A percentile compares a stretch with the other conserved stretches of the same genome.
These are phyloP conservation scores for Centruroides sculpturatus DNA, from an alignment of 1,140 invertebrate species.

Conservation along the genomic window DNA sequence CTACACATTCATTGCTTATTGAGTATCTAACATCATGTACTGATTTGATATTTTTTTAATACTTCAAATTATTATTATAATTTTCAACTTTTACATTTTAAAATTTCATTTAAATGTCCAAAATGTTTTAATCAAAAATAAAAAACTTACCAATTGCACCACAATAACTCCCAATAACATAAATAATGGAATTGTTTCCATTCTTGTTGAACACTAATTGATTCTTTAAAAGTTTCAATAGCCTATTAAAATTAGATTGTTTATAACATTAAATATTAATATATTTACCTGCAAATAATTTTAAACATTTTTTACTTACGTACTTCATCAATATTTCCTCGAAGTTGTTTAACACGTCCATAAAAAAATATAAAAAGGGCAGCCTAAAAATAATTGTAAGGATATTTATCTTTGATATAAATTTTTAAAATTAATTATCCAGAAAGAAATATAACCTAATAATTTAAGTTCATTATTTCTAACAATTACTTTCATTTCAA, in stretches of 20 bases:
- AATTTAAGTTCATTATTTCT: too few species aligned
- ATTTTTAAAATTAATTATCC: too few species aligned
- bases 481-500: too few species aligned
- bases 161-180: slow-evolving; percentile 12
- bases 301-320: slow-evolving; percentile 24
- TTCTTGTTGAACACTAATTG: slow-evolving; percentile 8
- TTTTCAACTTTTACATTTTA: too few species aligned
- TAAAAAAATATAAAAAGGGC: slow-evolving; percentile 86
- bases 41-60: too few species aligned
- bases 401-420: too few species aligned
- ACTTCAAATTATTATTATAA: too few species aligned
- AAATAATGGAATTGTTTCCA: slow-evolving; percentile 11
- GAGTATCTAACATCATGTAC: too few species aligned
- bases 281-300: background rate
- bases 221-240: slow-evolving; percentile 8
- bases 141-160: slow-evolving; percentile 12
- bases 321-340: slow-evolving; percentile 56
- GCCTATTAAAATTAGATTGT: background rate
- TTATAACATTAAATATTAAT: too few species aligned
- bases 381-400: slow-evolving; percentile 32
- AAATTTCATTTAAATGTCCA: too few species aligned
- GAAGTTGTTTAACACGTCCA: slow-evolving; percentile 65
- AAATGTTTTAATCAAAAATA: background rate
- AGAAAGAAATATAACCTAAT: too few species aligned
- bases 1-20: too few species aligned